Percentiles rank a stretch among this genome's conserved stretches.
These are phyloP conservation scores for Labeo catla DNA, from an alignment of 2,113 vertebrate genomes.

Conservation along the genomic window DNA sequence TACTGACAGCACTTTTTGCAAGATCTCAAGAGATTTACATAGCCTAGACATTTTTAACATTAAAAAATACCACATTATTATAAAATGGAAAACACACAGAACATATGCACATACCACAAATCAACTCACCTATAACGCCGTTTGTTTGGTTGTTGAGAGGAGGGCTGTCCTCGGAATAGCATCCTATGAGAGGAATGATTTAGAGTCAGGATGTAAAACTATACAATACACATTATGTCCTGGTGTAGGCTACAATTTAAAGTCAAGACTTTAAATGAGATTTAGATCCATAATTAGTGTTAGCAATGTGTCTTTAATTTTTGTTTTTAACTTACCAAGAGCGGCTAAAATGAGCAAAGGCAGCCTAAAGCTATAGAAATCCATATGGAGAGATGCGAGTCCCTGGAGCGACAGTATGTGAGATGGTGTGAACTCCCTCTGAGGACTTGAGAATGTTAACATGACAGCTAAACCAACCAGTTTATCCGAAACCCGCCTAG, in stretches of 20 bases:
- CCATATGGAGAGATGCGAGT: slow-evolving; percentile 46
- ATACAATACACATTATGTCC: not conserved
- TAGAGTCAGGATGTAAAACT: not conserved
- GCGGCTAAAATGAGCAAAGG: slow-evolving; percentile 43
- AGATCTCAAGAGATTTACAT: no score
- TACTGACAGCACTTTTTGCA: no score
- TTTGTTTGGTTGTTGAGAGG: not conserved
- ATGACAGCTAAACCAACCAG: slow-evolving; percentile 47
- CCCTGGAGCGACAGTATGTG: slow-evolving; percentile 40
- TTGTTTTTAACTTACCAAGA: slow-evolving; percentile 38
- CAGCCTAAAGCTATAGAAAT: slow-evolving; percentile 36
- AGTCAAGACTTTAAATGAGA: not conserved
- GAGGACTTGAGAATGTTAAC: slow-evolving; percentile 31
- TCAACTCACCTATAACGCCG: slow-evolving; percentile 43
- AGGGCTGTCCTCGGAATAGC: not conserved
- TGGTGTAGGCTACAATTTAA: no score
- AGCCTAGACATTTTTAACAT: no score
- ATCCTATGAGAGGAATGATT: slow-evolving; percentile 31
- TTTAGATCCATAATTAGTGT: not conserved
- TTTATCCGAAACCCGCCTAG: not conserved
- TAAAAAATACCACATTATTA: no score
- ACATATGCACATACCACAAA: no score
- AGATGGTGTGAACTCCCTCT: not conserved
- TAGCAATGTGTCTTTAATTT: not conserved
- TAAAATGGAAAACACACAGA: no score